These are phyloP conservation scores for Rhinoderma darwinii DNA, from an alignment of 2,113 vertebrate genomes.

Conservation along the genomic window DNA sequence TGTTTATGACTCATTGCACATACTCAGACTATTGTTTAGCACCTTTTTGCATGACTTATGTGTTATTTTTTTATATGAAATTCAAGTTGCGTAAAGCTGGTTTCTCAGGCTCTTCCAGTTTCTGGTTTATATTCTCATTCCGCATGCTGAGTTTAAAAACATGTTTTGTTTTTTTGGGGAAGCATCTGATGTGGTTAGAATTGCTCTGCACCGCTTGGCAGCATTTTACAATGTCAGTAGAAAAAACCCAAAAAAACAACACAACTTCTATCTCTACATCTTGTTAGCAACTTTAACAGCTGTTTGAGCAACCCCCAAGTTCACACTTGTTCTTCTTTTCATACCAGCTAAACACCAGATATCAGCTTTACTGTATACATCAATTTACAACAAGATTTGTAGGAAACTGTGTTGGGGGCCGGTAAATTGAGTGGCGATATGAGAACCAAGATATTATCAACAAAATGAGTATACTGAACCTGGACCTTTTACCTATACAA, in stretches of 20 bases:
- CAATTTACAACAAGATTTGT: not conserved
- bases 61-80: constrained; percentile 20
- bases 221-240: constrained; percentile 21
- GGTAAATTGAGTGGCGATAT: not conserved
- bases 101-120: constrained; percentile 50
- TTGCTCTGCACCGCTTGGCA: constrained; percentile 27
- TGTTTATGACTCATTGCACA: constrained; percentile 41
- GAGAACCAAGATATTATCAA: not conserved
- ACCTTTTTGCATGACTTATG: constrained; percentile 5
- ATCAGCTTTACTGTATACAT: not conserved
- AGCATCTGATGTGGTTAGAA: constrained; percentile 54
- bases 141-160: constrained; percentile 36
- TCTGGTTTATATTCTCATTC: constrained; percentile 17
- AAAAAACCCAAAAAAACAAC: not conserved
- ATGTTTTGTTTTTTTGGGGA: constrained; percentile 57
- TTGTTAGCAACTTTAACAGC: constrained; percentile 43
- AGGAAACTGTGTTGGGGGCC: not conserved
- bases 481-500: not conserved
- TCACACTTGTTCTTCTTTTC: constrained; percentile 15
- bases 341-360: constrained; percentile 11
- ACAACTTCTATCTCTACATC: constrained; percentile 31
- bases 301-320: constrained; percentile 35
- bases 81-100: constrained; percentile 20
- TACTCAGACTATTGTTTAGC: constrained; percentile 48
- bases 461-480: not conserved